Evolutionary conservation across 1,140 invertebrate genomes (phyloP).

Genomic region (Aphelenchoides avenae): DNA sequence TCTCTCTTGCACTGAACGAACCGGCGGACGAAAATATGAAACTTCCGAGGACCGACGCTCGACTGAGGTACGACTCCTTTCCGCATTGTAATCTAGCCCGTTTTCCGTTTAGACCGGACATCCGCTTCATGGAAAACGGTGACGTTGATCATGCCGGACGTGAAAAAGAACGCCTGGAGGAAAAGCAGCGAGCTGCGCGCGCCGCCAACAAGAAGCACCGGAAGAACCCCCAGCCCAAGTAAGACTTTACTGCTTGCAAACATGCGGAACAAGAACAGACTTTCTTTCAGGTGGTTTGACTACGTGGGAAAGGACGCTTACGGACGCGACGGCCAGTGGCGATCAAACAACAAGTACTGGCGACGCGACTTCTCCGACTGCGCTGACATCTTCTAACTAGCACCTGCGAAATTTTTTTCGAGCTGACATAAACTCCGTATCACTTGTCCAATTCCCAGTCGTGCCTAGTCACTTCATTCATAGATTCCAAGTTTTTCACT

Average conservation of each 20-base stretch:
- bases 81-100: neutral
- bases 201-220: neutral
- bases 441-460: neutral
- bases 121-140: slow-evolving; percentile 5
- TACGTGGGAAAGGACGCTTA: neutral
- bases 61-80: neutral
- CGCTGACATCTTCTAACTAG: slow-evolving; percentile 4
- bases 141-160: slow-evolving; percentile 3
- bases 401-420: neutral
- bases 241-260: neutral
- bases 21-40: neutral
- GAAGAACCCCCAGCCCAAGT: neutral
- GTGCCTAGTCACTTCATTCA: neutral
- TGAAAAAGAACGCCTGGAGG: slow-evolving; percentile 2
- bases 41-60: slow-evolving; percentile 4
- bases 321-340: slow-evolving; percentile 6
- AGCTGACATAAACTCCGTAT: neutral
- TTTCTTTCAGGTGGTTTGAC: slow-evolving; percentile 7
- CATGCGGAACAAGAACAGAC: neutral
- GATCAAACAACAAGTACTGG: slow-evolving; percentile 2
- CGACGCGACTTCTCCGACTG: neutral
- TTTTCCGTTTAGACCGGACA: neutral
- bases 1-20: slow-evolving; percentile 5
- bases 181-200: slow-evolving; percentile 3
- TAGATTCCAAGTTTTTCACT: neutral